Base-by-base conservation (phyloP, 2,797 vertebrate genomes). In the Enteromius mattozi region DNA sequence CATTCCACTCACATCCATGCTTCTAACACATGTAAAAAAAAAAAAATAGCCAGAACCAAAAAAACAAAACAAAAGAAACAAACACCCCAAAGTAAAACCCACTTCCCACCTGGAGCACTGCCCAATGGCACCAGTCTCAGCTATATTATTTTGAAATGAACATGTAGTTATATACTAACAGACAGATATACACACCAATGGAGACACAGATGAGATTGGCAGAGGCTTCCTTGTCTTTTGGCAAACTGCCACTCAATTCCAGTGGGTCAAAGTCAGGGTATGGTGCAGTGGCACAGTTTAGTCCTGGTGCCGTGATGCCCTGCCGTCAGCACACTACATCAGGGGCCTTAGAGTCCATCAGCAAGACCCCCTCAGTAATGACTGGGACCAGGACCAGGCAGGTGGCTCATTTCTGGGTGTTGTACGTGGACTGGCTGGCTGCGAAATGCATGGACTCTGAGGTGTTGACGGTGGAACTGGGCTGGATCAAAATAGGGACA, bases 401-500 rank as follows among this genome's bases (percentile, higher is more conserved):
- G 86, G 71, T 66, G 82, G 89, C 61, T 81, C 88, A 84, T 85
- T 90, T 51, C 63, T 65, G 88, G 79, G 89, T 79, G 10, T 84
- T 56, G 78, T 90, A 87, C 61, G 77, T 33, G 85, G 89, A 78
- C 81, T 84, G 91, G 92, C 88, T 91, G 90, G 88, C 71, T 86
- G 82, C 74, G 85, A 90, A 89, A 91, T 92, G 92, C 89, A 85
- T 88, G 85, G 87, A 88, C 89, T 92, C 90, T 27, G 90, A 87
- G 88, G 86, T 54, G 87, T 84, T 88, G 89, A 90, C 86, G 82
- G 90, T 90, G 78, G 86, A 88, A 91, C 91, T 92, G 80, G 91
- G 92, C 90, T 91, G 92, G 91, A 91, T 93, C 89, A 86, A 88
- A 77, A 91, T 69, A 21, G 90, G 90, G 89, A 83, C 65, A 83